Percentiles rank a stretch among this genome's conserved stretches.
These are phyloP conservation scores for Lanistes nyassanus DNA, from an alignment of 1,140 invertebrate genomes.

Conservation along the genomic window DNA sequence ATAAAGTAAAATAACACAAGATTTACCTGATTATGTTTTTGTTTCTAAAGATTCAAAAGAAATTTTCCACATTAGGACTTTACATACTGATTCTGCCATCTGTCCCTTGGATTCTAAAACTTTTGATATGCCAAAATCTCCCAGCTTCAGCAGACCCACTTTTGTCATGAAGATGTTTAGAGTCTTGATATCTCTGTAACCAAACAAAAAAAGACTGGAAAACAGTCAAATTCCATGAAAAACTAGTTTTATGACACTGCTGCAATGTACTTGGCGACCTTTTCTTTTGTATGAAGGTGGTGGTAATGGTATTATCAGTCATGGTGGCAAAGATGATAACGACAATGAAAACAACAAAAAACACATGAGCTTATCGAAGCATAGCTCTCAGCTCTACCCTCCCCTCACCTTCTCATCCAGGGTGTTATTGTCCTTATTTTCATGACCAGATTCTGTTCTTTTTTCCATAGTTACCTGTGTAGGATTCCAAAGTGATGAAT, in stretches of 20 bases:
- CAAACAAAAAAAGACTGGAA: background rate
- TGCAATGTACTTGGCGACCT: background rate
- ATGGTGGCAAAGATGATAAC: too few relatives aligned
- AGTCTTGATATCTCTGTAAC: conserved; percentile 64
- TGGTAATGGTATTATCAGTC: too few relatives aligned
- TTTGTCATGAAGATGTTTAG: conserved; percentile 67
- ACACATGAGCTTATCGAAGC: too few relatives aligned
- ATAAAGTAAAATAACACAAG: too few relatives aligned
- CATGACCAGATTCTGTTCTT: too few relatives aligned
- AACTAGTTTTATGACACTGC: background rate
- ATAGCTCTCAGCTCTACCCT: too few relatives aligned
- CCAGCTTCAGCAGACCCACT: conserved; percentile 62
- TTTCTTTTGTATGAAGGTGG: background rate
- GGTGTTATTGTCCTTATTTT: too few relatives aligned
- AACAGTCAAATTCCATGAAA: background rate
- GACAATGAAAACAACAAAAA: too few relatives aligned
- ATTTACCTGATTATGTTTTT: too few relatives aligned
- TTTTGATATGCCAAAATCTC: conserved; percentile 68
- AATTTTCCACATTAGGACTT: background rate
- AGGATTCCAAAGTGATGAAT: conserved; percentile 65
- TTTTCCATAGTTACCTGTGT: conserved; percentile 56
- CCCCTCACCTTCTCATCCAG: too few relatives aligned
- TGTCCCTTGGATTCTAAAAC: conserved; percentile 57
- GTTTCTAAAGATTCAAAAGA: too few relatives aligned
- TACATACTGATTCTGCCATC: conserved; percentile 62